Conservation (phyloP, 2,888 invertebrate genomes). For the Petrophora chlorosata region DNA sequence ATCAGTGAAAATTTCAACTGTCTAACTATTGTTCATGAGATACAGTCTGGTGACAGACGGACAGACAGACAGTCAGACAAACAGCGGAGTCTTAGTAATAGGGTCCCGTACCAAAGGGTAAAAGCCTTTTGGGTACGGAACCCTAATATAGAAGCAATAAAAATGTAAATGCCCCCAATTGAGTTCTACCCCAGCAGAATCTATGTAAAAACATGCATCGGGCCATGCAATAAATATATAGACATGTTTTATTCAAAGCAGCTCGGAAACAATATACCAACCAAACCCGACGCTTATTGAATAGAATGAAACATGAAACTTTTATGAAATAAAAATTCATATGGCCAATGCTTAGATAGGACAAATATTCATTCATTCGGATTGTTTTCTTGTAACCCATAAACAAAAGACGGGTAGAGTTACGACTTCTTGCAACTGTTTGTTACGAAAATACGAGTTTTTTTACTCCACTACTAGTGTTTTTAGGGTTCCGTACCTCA, state of each 20-base stretch:
- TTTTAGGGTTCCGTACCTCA: too few relatives aligned
- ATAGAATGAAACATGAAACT: constrained; percentile 50
- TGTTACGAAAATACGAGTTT: neutral
- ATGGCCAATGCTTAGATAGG: constrained; percentile 1
- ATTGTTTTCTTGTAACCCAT: constrained; percentile 8
- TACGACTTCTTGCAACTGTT: constrained; percentile 6
- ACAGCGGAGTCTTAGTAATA: too few relatives aligned
- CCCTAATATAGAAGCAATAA: constrained; percentile 54
- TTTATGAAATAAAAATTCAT: constrained; percentile 33
- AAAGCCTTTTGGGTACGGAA: too few relatives aligned
- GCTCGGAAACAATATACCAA: constrained; percentile 69
- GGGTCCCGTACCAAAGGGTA: too few relatives aligned
- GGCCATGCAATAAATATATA: constrained; percentile 66
- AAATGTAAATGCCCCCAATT: constrained; percentile 67
- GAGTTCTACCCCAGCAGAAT: constrained; percentile 47
- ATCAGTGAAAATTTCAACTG: too few relatives aligned
- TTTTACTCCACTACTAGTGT: constrained; percentile 10
- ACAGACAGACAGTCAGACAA: too few relatives aligned
- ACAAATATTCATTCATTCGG: constrained; percentile 7
- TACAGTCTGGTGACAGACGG: too few relatives aligned
- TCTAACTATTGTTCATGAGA: too few relatives aligned
- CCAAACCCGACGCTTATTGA: constrained; percentile 58
- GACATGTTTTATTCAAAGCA: constrained; percentile 73
- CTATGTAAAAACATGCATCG: constrained; percentile 76
- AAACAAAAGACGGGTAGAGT: constrained; percentile 1